Conservation (phyloP, 2,797 vertebrate species). For the Melanotaenia pygmaea region DNA sequence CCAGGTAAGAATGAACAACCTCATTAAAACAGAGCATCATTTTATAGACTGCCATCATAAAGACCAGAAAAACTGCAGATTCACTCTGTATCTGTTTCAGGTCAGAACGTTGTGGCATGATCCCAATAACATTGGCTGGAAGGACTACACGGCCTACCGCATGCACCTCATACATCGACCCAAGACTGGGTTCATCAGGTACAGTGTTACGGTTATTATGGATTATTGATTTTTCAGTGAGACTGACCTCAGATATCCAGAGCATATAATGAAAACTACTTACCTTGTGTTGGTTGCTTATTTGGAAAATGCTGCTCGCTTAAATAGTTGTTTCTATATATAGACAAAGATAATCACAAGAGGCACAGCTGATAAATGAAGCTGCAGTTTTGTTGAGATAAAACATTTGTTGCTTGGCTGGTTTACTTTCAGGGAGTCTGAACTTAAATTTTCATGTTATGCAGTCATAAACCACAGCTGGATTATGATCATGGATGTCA, state of each 20-base stretch:
- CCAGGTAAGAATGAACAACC: conserved; percentile 81
- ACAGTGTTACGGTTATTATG: conserved; percentile 44
- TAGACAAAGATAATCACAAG: conserved; percentile 1
- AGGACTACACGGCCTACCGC: conserved; percentile 94
- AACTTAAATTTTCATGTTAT: conserved; percentile 24
- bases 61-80: conserved; percentile 7
- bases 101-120: conserved; percentile 97
- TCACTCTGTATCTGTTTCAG: conserved; percentile 71
- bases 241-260: not conserved
- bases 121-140: conserved; percentile 96
- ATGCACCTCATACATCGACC: conserved; percentile 96
- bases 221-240: conserved; percentile 20
- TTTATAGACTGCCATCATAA: not conserved
- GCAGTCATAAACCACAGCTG: conserved; percentile 35
- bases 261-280: not conserved
- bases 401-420: not conserved
- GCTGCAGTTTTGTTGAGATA: conserved; percentile 4
- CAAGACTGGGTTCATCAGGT: conserved; percentile 97
- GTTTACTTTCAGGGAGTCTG: conserved; percentile 8
- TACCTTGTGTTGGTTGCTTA: not conserved
- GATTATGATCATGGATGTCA: conserved; percentile 21
- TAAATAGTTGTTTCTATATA: not conserved
- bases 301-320: not conserved
- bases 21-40: not conserved
- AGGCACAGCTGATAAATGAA: conserved; percentile 1